Conservation (phyloP, 2,797 vertebrate species). For the Menidia menidia region DNA sequence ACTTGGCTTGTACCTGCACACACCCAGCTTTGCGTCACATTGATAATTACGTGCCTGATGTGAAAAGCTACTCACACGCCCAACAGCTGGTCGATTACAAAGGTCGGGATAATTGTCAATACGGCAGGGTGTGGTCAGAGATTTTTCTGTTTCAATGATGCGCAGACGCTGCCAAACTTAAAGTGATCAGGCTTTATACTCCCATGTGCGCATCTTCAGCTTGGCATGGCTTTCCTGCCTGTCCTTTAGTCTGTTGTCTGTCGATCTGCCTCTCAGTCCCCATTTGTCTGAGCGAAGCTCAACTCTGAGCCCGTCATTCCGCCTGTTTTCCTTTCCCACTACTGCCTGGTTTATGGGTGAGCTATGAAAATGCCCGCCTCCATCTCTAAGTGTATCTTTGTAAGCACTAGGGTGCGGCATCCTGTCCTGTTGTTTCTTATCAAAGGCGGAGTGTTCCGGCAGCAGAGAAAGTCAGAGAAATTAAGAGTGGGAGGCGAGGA, state of each 20-base stretch:
- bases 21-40: slow-evolving; percentile 37
- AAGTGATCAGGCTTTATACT: neutral
- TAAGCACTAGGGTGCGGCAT: slow-evolving; percentile 58
- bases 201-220: neutral
- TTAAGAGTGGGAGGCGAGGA: slow-evolving; percentile 26
- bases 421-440: slow-evolving; percentile 66
- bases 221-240: neutral
- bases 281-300: slow-evolving; percentile 41
- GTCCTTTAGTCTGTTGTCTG: slow-evolving; percentile 40
- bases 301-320: slow-evolving; percentile 27
- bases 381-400: slow-evolving; percentile 46
- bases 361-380: slow-evolving; percentile 12
- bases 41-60: slow-evolving; percentile 22
- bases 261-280: slow-evolving; percentile 43
- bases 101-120: slow-evolving; percentile 20
- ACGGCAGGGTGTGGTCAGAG: slow-evolving; percentile 28
- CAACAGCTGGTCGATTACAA: slow-evolving; percentile 12
- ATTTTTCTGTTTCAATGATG: slow-evolving; percentile 49
- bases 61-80: slow-evolving; percentile 29
- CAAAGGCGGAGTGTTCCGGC: slow-evolving; percentile 49
- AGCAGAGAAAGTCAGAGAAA: slow-evolving; percentile 41
- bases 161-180: neutral
- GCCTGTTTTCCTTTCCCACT: slow-evolving; percentile 39
- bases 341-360: slow-evolving; percentile 48
- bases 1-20: slow-evolving; percentile 53